Evolutionary conservation across 1,140 invertebrate genomes (phyloP), one percentile per base, ranked within the genome.

Genomic region (Hypothenemus hampei): DNA sequence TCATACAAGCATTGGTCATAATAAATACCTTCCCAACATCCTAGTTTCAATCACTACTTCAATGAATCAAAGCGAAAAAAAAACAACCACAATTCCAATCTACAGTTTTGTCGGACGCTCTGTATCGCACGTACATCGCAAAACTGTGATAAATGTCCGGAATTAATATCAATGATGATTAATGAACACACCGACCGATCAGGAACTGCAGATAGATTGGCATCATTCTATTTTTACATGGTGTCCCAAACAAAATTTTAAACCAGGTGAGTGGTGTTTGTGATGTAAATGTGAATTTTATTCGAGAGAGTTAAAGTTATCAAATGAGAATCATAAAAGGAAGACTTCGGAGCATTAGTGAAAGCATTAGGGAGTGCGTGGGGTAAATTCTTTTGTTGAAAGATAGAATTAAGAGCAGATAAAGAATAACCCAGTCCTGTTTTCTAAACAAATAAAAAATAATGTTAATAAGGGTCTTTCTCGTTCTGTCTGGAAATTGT

Each of bases 111-210:
- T 49, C 46, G 49, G 49, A 43, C 47, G 16, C 26, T 36, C 16
- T 21, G 31, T 48, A 22, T 49, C 46, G 33, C 37, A 36, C 46
- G 22, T 37, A 63, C 44, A 62, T 57, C 58, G 62, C 63, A 63
- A 61, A 65, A 59, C 61, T 53, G 50, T 67, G 62, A 65, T 64
- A 62, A 64, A 67, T 61, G 59, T 44, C 64, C 64, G 58, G 62
- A 66, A 65, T 67, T 67, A 65, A 67, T 66, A 65, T 59, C 62
- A 62, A 53, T 52, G 64, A 59, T 67, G 64, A 67, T 65, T 64
- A 66, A 67, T 67, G 61, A 63, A 62, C 60, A 59, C 37, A 31
- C 53, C 59, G 45, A 47, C 58, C 46, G 57, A 57, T 57, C 61
- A 58, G 61, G 60, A 62, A 63, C 55, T 63, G 54, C 54, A 36